Base-by-base conservation (phyloP, 2,797 vertebrate species). In the Liasis olivaceus region DNA sequence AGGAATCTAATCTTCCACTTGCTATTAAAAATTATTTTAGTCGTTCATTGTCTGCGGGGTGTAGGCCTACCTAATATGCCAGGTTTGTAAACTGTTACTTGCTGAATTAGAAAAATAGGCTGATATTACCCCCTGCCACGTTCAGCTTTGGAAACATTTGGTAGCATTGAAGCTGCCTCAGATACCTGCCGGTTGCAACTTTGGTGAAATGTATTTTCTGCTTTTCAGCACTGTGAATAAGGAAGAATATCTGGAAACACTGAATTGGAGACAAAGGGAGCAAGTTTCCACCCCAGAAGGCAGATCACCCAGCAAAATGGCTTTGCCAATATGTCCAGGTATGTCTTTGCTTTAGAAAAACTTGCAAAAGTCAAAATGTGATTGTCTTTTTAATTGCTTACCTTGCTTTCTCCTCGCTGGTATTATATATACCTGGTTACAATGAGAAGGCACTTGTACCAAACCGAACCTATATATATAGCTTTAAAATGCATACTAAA, bases 311-410 rank as follows among this genome's bases (percentile, higher is more conserved):
- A 93, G 96, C 26, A 96, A 94, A 2, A 97, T 98, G 12, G 98
- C 98, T 95, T 97, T 98, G 89, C 98, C 98, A 0, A 97, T 98
- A 91, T 95, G 97, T 87, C 97, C 96, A 86, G 98, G 97, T 99
- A 94, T 14, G 64, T 58, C 11, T 90, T 24, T 26, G 3, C 42
- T 88, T 64, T 3, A 58, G 26, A 85, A 47, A 28, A 51, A 15
- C 26, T 22, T 60, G 5, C n/a, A 42, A 26, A 72, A 47, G n/a
- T 42, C 20, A 17, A 88, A 81, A 56, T 42, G 77, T 47, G 28
- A 8, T 24, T 24, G 17, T 17, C 60, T 85, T 62, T 85, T 90
- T 47, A 31, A 36, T 22, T 11, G 42, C 17, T 64, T 11, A 22
- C 14, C 81, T 64, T 56, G 28, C 54, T 89, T 31, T 54, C 28